Evolutionary conservation across 2,113 vertebrate genomes (phyloP).

Genomic region (Gasterosteus nipponicus): DNA sequence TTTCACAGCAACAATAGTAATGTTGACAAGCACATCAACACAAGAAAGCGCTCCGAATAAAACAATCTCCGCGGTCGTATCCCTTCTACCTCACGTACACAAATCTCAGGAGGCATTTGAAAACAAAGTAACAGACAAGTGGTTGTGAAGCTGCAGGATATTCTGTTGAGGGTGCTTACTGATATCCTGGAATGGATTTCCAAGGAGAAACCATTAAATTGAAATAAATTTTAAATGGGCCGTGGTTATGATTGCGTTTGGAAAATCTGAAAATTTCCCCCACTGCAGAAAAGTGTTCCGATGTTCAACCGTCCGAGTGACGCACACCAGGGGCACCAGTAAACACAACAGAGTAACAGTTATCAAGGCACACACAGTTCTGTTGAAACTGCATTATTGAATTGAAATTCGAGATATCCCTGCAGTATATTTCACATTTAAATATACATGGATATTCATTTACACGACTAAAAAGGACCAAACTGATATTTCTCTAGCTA

Average conservation of each 20-base stretch:
- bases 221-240: slow-evolving; percentile 41
- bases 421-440: slow-evolving; percentile 81
- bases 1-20: slow-evolving; percentile 79
- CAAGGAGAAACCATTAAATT: slow-evolving; percentile 39
- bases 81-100: slow-evolving; percentile 75
- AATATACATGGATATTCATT: slow-evolving; percentile 76
- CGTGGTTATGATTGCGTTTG: slow-evolving; percentile 42
- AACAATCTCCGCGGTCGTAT: slow-evolving; percentile 86
- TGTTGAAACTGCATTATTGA: slow-evolving; percentile 75
- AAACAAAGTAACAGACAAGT: slow-evolving; percentile 54
- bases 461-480: slow-evolving; percentile 66
- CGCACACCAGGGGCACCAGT: slow-evolving; percentile 65
- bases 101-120: slow-evolving; percentile 79
- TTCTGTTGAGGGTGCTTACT: slow-evolving; percentile 76
- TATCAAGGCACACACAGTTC: slow-evolving; percentile 82
- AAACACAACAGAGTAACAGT: slow-evolving; percentile 71
- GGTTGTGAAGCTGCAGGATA: slow-evolving; percentile 83
- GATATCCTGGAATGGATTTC: slow-evolving; percentile 53
- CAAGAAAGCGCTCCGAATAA: slow-evolving; percentile 74
- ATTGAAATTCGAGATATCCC: slow-evolving; percentile 75
- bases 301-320: slow-evolving; percentile 47
- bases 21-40: slow-evolving; percentile 75
- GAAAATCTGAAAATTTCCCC: slow-evolving; percentile 12
- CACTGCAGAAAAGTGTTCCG: slow-evolving; percentile 29
- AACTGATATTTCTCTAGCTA: slow-evolving; percentile 58